phyloP scores from a whole-genome alignment of 2,888 invertebrate genomes.

The Dichetophora obliterata region DNA sequence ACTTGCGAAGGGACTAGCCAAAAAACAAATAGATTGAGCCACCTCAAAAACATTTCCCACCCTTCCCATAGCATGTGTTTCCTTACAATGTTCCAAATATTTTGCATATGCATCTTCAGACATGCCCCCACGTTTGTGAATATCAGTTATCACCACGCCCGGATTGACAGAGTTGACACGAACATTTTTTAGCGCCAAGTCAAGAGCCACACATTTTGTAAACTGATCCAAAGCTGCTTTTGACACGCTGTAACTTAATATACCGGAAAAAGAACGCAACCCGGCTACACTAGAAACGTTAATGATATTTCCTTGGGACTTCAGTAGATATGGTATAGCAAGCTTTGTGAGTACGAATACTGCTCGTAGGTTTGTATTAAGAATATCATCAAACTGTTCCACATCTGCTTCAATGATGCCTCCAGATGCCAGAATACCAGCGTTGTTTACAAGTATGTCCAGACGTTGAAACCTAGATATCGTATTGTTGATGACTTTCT shows the following conservation, averaged over 20 bases:
- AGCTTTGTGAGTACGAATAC: constrained; percentile 83
- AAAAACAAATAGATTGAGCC: constrained; percentile 87
- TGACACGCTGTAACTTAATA: constrained; percentile 91
- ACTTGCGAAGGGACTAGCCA: constrained; percentile 81
- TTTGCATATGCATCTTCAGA: constrained; percentile 79
- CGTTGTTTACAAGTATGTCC: constrained; percentile 87
- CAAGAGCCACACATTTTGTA: constrained; percentile 87
- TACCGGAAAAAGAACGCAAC: constrained; percentile 85
- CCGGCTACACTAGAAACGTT: constrained; percentile 96
- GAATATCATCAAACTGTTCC: constrained; percentile 85
- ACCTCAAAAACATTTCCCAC: constrained; percentile 86
- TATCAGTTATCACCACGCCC: constrained; percentile 87
- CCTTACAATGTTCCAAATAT: constrained; percentile 83
- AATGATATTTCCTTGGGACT: constrained; percentile 85
- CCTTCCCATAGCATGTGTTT: constrained; percentile 90
- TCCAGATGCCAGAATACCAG: constrained; percentile 83
- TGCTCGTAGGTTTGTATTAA: constrained; percentile 87
- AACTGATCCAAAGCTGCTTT: constrained; percentile 95
- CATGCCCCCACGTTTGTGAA: constrained; percentile 86
- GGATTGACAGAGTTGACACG: constrained; percentile 93
- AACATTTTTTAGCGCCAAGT: constrained; percentile 81
- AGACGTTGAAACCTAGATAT: constrained; percentile 76
- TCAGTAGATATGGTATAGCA: constrained; percentile 83
- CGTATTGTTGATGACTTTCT: constrained; percentile 77
- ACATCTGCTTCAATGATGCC: constrained; percentile 83